These are phyloP conservation scores for Chlorops oryzae DNA, from an alignment of 1,140 invertebrate genomes.

Conservation along the genomic window DNA sequence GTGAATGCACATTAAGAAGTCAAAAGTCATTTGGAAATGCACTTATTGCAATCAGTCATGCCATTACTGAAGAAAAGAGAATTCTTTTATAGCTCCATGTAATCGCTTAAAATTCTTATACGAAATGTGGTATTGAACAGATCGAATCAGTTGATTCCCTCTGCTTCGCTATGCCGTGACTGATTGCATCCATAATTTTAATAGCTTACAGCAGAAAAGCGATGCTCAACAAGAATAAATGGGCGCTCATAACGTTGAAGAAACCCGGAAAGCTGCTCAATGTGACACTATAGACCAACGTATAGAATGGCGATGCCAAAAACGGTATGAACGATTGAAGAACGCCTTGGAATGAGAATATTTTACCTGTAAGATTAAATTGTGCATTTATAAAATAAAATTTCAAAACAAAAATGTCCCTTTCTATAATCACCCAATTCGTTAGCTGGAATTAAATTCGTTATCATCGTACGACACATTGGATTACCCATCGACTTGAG, in stretches of 20 bases:
- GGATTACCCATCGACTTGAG: slow-evolving; percentile 56
- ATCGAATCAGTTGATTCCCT: too few species aligned
- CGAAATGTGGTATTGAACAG: too few species aligned
- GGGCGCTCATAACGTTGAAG: slow-evolving; percentile 52
- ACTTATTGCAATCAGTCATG: too few species aligned
- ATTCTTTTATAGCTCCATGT: too few species aligned
- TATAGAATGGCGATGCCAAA: slow-evolving; percentile 56
- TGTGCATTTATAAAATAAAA: background rate
- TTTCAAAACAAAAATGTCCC: background rate
- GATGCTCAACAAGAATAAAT: slow-evolving; percentile 34
- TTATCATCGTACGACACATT: slow-evolving; percentile 58
- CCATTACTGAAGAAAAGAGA: too few species aligned
- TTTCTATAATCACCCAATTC: slow-evolving; percentile 54
- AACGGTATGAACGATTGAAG: slow-evolving; percentile 57
- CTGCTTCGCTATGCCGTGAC: too few species aligned
- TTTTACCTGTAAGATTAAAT: slow-evolving; percentile 47
- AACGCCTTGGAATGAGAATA: slow-evolving; percentile 56
- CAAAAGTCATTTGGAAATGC: too few species aligned
- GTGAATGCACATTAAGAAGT: too few species aligned
- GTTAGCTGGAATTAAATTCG: slow-evolving; percentile 56
- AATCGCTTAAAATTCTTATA: too few species aligned
- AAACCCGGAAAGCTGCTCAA: slow-evolving; percentile 51
- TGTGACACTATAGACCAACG: slow-evolving; percentile 54
- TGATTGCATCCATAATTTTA: too few species aligned
- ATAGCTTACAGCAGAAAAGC: slow-evolving; percentile 51